Evolutionary conservation across 2,888 invertebrate species (phyloP).

Genomic region (Mythimna pallens): DNA sequence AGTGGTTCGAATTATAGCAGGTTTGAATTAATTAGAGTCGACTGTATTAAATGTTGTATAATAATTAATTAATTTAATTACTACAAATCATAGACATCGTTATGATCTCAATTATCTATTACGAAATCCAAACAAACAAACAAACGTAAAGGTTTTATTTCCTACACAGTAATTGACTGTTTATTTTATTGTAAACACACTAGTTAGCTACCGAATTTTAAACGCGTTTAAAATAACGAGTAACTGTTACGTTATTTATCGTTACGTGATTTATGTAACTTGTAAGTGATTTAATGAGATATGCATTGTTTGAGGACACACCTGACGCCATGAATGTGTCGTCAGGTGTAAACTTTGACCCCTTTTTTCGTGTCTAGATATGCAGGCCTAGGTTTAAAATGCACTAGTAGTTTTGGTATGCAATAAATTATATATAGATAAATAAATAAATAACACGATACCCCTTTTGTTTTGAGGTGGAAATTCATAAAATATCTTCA

Average conservation of each 20-base stretch:
- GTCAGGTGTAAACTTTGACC: constrained; percentile 53
- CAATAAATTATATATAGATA: too few species aligned
- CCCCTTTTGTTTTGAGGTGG: too few species aligned
- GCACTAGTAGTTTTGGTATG: background rate
- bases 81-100: background rate
- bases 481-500: too few species aligned
- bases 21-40: too few species aligned
- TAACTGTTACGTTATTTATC: constrained; percentile 41
- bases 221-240: constrained; percentile 23
- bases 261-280: constrained; percentile 48
- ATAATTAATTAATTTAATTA: background rate
- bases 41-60: background rate
- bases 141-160: constrained; percentile 3
- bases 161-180: constrained; percentile 13
- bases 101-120: constrained; percentile 13
- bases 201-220: constrained; percentile 14
- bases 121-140: constrained; percentile 9
- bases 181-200: constrained; percentile 29
- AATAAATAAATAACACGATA: too few species aligned
- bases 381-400: background rate
- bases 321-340: constrained; percentile 44
- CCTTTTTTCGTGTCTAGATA: constrained; percentile 14
- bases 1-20: too few species aligned
- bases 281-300: constrained; percentile 42
- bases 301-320: constrained; percentile 48